Evolutionary conservation across 2,797 vertebrate species (phyloP).

Genomic region (Onychomys arenicola): DNA sequence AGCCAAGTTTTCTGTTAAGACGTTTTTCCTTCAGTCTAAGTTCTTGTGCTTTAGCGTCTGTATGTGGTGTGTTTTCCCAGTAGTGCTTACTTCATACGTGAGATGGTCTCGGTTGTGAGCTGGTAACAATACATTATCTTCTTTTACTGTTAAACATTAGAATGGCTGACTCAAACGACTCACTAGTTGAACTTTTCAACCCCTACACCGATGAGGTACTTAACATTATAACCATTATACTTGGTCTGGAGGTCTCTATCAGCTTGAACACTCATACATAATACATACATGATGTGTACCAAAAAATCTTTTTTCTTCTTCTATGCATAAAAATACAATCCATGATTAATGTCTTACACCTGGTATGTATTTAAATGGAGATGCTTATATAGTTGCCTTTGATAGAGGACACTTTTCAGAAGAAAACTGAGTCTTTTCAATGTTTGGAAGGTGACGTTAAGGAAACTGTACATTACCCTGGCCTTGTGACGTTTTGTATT

Average conservation of each 20-base stretch:
- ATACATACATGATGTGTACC: not conserved
- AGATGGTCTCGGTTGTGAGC: not conserved
- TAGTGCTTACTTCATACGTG: not conserved
- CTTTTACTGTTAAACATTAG: not conserved
- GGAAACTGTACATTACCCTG: fast-evolving
- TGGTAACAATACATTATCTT: not conserved
- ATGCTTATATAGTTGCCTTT: not conserved
- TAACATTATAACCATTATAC: not conserved
- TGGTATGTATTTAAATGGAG: too few species aligned
- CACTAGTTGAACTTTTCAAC: not conserved
- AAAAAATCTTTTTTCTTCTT: not conserved
- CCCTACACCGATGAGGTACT: not conserved
- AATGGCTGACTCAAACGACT: not conserved
- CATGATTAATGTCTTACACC: not conserved
- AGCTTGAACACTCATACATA: not conserved
- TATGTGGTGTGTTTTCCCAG: not conserved
- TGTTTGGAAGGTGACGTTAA: not conserved
- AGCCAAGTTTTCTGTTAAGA: not conserved
- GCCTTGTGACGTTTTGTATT: fast-evolving
- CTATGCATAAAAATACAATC: not conserved
- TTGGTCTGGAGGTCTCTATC: not conserved
- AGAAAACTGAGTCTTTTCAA: not conserved
- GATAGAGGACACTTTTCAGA: not conserved
- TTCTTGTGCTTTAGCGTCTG: not conserved
- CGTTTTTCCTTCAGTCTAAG: not conserved